A percentile compares a stretch with the other conserved stretches of the same genome.
phyloP scores from a whole-genome alignment of 2,888 invertebrate species.

The Lacanobia oleracea region DNA sequence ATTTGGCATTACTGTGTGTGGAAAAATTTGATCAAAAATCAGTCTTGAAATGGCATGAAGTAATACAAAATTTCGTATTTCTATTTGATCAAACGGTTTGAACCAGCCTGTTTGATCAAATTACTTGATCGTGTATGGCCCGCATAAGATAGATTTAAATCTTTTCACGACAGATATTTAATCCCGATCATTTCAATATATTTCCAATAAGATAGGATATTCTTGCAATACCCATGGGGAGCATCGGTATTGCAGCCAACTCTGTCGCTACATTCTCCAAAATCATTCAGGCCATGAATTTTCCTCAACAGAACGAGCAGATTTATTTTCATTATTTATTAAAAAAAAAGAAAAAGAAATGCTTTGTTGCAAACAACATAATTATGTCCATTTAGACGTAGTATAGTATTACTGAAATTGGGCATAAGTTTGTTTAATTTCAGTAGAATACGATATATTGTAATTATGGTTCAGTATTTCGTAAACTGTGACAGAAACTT shows the following conservation, averaged over 20 bases:
- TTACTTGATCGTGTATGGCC: too few species aligned
- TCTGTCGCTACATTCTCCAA: slow-evolving; percentile 2
- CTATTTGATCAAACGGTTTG: too few species aligned
- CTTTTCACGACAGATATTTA: slow-evolving; percentile 4
- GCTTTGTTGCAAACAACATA: too few species aligned
- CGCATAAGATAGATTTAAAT: slow-evolving; percentile 25
- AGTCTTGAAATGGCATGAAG: too few species aligned
- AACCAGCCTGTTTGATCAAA: too few species aligned
- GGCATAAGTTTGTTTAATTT: background rate
- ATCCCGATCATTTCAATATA: slow-evolving; percentile 8
- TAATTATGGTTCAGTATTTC: slow-evolving; percentile 16
- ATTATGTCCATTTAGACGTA: too few species aligned
- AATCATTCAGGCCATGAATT: slow-evolving; percentile 1
- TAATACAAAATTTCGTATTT: too few species aligned
- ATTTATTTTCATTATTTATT: background rate
- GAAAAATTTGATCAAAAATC: too few species aligned
- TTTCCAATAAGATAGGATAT: background rate
- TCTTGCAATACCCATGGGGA: too few species aligned
- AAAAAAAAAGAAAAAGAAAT: background rate
- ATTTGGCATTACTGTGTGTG: too few species aligned
- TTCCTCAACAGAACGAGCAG: background rate
- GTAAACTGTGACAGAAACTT: background rate
- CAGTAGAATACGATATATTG: background rate
- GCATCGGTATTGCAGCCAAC: background rate
- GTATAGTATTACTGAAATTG: background rate